phyloP scores from a whole-genome alignment of 2,113 vertebrate species.

The Hippotragus niger region DNA sequence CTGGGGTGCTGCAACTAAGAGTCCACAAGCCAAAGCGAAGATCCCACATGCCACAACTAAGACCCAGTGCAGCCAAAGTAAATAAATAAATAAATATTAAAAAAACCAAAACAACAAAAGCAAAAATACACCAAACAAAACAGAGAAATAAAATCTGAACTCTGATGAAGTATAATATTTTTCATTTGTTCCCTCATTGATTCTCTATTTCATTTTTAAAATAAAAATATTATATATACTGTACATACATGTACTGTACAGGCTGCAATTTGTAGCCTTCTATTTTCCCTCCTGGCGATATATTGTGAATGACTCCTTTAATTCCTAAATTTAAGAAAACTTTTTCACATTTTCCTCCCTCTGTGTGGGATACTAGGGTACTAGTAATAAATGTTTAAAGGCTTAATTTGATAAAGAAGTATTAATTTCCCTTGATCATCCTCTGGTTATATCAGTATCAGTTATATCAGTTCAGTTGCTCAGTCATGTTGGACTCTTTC shows the following conservation, averaged over 20 bases:
- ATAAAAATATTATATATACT: neutral
- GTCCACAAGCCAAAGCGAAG: neutral
- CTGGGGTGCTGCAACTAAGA: neutral
- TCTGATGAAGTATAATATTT: neutral
- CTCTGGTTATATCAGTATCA: neutral
- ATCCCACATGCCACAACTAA: neutral
- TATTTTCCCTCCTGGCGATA: neutral
- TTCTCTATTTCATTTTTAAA: neutral
- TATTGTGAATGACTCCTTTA: neutral
- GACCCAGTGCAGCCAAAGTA: neutral
- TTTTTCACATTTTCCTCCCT: neutral
- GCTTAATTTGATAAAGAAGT: neutral
- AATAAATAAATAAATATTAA: neutral
- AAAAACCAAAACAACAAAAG: neutral
- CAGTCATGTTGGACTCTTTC: neutral
- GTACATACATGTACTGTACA: neutral
- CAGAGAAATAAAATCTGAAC: neutral
- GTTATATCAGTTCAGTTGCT: neutral
- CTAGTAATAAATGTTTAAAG: neutral
- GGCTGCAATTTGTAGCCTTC: neutral
- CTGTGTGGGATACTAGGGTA: neutral
- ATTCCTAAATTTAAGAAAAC: neutral
- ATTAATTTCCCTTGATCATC: neutral
- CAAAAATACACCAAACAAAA: neutral
- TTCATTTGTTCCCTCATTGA: neutral